phyloP scores from a whole-genome alignment of 2,888 invertebrate species.

The Alviniconcha strummeri region DNA sequence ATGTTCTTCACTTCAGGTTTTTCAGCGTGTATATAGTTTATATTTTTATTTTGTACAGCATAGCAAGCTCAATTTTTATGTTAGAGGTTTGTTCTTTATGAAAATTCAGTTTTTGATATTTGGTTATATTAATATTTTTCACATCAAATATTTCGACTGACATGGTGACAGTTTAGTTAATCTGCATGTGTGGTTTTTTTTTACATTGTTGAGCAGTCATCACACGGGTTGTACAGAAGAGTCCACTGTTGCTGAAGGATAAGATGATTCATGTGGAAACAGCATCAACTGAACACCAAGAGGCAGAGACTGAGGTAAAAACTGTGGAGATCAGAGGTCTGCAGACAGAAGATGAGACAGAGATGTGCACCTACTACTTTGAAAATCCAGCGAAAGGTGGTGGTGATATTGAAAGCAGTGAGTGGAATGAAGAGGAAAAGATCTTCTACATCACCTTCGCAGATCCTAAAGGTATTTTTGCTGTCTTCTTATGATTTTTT shows the following conservation, averaged over 20 bases:
- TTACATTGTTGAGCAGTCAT: not conserved
- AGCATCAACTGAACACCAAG: not conserved
- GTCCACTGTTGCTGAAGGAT: conserved; percentile 6
- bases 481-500: too few relatives aligned
- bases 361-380: conserved; percentile 26
- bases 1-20: too few relatives aligned
- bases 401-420: conserved; percentile 18
- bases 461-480: conserved; percentile 21
- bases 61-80: too few relatives aligned
- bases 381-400: conserved; percentile 28
- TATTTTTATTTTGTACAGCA: too few relatives aligned
- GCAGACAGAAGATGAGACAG: not conserved
- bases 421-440: conserved; percentile 20
- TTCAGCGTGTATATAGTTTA: too few relatives aligned
- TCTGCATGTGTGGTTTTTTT: too few relatives aligned
- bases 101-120: too few relatives aligned
- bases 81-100: too few relatives aligned
- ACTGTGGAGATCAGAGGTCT: conserved; percentile 27
- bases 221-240: not conserved
- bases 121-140: too few relatives aligned
- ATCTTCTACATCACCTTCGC: conserved; percentile 24
- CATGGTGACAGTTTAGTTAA: too few relatives aligned
- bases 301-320: not conserved
- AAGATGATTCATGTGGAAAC: not conserved
- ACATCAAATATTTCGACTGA: too few relatives aligned